Conservation (phyloP, 2,888 invertebrate species). For the Agrotis ipsilon region DNA sequence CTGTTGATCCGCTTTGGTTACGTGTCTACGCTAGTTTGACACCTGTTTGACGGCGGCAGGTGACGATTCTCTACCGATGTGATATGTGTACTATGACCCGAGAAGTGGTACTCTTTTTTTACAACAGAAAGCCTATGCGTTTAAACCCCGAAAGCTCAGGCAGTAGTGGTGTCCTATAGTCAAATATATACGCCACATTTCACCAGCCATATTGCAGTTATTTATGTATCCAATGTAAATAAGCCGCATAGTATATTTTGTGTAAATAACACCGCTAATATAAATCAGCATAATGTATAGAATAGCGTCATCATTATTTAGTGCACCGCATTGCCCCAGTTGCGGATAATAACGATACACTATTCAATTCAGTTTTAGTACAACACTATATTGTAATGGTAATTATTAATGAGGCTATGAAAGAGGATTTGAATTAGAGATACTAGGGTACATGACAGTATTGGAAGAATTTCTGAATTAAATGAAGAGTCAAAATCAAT, state of each 20-base stretch:
- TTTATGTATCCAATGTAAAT: conserved; percentile 10
- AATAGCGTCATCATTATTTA: conserved; percentile 57
- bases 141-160: too few species aligned
- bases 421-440: neutral
- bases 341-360: conserved; percentile 40
- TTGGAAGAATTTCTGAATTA: too few species aligned
- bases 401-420: conserved; percentile 37
- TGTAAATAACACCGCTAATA: conserved; percentile 41
- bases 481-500: too few species aligned
- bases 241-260: conserved; percentile 14
- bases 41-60: too few species aligned
- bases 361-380: conserved; percentile 54
- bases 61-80: too few species aligned
- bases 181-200: neutral
- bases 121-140: neutral
- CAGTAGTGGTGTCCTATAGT: neutral
- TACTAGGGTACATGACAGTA: neutral
- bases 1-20: too few species aligned
- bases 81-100: too few species aligned
- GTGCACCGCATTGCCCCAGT: conserved; percentile 55
- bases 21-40: too few species aligned
- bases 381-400: conserved; percentile 34
- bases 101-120: too few species aligned
- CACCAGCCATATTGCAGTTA: neutral
- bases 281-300: conserved; percentile 52